phyloP scores from a whole-genome alignment of 2,888 invertebrate genomes.

The Falcaria lacertinaria region DNA sequence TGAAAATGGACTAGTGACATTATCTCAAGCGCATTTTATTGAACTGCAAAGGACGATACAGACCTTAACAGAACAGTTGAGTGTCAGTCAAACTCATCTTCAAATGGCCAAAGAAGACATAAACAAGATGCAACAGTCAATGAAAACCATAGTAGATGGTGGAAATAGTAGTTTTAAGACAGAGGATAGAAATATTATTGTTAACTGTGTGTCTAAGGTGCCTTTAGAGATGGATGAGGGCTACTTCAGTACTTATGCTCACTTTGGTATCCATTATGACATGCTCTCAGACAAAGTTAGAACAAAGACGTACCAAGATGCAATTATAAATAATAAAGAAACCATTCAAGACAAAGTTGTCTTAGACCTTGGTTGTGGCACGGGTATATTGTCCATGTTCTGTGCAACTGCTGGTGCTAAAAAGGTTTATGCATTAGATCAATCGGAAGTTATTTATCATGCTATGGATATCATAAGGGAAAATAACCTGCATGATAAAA shows the following conservation, averaged over 20 bases:
- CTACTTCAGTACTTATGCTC: constrained; percentile 91
- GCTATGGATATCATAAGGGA: constrained; percentile 97
- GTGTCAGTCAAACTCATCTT: constrained; percentile 79
- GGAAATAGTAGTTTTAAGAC: constrained; percentile 26
- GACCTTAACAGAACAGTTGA: constrained; percentile 75
- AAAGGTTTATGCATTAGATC: constrained; percentile 95
- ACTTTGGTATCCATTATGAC: constrained; percentile 95
- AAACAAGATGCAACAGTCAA: constrained; percentile 79
- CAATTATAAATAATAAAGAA: constrained; percentile 86
- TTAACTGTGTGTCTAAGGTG: constrained; percentile 67
- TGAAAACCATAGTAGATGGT: constrained; percentile 76
- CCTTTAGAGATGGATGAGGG: constrained; percentile 84
- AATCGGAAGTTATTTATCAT: constrained; percentile 96
- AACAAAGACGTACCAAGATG: constrained; percentile 92
- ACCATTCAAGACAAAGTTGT: constrained; percentile 88
- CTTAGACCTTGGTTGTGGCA: constrained; percentile 98
- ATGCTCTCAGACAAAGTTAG: constrained; percentile 95
- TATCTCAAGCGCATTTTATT: constrained; percentile 80
- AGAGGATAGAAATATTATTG: constrained; percentile 28
- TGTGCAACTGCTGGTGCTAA: constrained; percentile 96
- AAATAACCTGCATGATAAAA: constrained; percentile 85
- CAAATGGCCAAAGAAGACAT: constrained; percentile 82
- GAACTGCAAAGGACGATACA: constrained; percentile 81
- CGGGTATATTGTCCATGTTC: constrained; percentile 98
- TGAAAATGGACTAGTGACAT: constrained; percentile 80